Base-by-base conservation (phyloP, 2,113 vertebrate species). In the Paramormyrops kingsleyae region DNA sequence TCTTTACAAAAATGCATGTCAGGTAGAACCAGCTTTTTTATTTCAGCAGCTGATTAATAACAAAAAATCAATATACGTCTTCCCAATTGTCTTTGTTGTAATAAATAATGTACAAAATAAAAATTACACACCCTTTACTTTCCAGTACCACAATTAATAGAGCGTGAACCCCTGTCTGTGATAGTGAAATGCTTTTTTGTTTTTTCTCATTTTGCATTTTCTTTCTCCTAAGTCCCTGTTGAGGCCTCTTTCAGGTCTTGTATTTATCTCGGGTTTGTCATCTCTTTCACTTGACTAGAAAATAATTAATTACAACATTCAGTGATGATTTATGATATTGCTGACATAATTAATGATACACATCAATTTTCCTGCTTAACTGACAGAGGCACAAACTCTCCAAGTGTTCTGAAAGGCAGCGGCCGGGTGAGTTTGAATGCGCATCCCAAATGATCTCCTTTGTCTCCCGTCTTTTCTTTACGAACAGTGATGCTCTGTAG, bases 301-400 rank as follows among this genome's bases (percentile, higher is more conserved):
- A 98, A 97, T 97, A 98, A 99, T 97, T 98, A 98, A 98, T 98
- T 97, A 96, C 94, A 95, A 95, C 94, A 95, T 95, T 97, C 96
- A 97, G 94, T 96, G 94, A 96, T 97, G 97, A 98, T 98, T 97
- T 98, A 98, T 97, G 97, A 97, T 97, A 97, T 97, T 96, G 96
- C 96, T 97, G 97, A 97, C 95, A 90, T 98, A 97, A 99, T 98
- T 98, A 98, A 98, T 97, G 97, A 97, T 97, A 97, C 96, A 96
- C 97, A 98, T 98, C 97, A 97, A 97, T 97, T 98, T 98, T 97
- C 96, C 95, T 95, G 95, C 94, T 96, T 97, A 98, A 97, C 96
- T 98, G 97, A 97, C 97, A 94, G 94, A 97, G 94, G 95, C 94
- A 93, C 92, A 92, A 92, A 92, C 94, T 91, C 92, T 93, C 93